phyloP scores from a whole-genome alignment of 2,888 invertebrate genomes.

The Oxystoma pomonae region DNA sequence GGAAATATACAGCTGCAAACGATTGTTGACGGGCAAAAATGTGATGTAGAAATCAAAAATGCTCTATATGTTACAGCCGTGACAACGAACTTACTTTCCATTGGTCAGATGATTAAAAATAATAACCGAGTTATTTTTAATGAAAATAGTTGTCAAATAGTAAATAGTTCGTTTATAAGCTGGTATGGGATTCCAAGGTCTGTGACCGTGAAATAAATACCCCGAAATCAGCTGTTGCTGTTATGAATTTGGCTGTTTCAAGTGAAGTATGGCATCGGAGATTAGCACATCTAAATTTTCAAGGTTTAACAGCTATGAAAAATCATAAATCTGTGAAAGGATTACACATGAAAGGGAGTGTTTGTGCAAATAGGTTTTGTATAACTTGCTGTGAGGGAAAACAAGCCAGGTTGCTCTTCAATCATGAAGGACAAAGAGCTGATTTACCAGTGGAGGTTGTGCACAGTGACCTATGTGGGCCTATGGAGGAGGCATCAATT shows the following conservation, averaged over 20 bases:
- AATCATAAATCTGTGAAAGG: conserved; percentile 4
- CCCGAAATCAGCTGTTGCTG: too few species aligned
- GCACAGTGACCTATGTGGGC: conserved; percentile 15
- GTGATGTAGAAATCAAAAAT: conserved; percentile 10
- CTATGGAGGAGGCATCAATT: conserved; percentile 10
- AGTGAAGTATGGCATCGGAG: too few species aligned
- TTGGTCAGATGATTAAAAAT: conserved; percentile 14
- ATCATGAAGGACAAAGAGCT: background rate
- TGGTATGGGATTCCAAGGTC: background rate
- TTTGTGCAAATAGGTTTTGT: conserved; percentile 4
- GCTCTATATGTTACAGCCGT: conserved; percentile 14
- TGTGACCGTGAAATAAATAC: too few species aligned
- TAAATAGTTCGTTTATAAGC: conserved; percentile 6
- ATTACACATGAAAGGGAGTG: background rate
- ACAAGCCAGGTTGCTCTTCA: background rate
- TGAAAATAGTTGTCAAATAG: conserved; percentile 9
- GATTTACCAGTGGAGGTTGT: background rate
- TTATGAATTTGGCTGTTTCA: too few species aligned
- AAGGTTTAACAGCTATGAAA: conserved; percentile 7
- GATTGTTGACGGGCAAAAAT: conserved; percentile 6
- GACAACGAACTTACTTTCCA: conserved; percentile 20
- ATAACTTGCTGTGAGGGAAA: conserved; percentile 11
- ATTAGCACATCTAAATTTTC: conserved; percentile 7
- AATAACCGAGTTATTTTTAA: conserved; percentile 15
- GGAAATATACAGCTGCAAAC: conserved; percentile 13